A percentile compares a stretch with the other conserved stretches of the same genome.
These are phyloP conservation scores for Chaetodon trifascialis DNA, from an alignment of 2,113 vertebrate genomes.

Conservation along the genomic window DNA sequence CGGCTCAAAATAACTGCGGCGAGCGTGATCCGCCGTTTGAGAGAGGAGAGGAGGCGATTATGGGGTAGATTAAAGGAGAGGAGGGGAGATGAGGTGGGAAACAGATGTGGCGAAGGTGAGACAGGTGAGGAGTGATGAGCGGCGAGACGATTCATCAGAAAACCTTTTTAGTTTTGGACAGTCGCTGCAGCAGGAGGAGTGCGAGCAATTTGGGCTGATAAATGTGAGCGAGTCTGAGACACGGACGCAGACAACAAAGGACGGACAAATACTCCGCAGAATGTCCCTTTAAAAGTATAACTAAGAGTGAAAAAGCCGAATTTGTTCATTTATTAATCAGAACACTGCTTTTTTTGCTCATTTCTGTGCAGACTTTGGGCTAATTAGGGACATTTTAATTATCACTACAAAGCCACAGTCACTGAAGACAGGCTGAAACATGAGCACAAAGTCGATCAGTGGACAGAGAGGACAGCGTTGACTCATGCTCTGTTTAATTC, in stretches of 20 bases:
- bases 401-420: background rate
- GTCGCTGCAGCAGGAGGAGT: background rate
- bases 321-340: background rate
- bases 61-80: slow-evolving; percentile 11
- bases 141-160: slow-evolving; percentile 25
- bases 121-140: slow-evolving; percentile 33
- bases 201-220: slow-evolving; percentile 34
- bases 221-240: slow-evolving; percentile 4
- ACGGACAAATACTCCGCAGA: background rate
- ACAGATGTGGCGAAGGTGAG: slow-evolving; percentile 13
- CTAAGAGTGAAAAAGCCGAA: background rate
- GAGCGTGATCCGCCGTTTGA: slow-evolving; percentile 10
- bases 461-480: background rate
- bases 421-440: background rate
- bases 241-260: background rate
- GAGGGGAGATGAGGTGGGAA: background rate
- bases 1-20: slow-evolving; percentile 19
- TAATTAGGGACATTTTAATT: background rate
- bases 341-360: no score
- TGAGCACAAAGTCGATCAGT: background rate
- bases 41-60: slow-evolving; percentile 22
- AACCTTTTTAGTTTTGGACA: background rate
- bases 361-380: background rate
- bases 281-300: background rate
- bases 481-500: slow-evolving; percentile 8